Conservation (phyloP, 2,113 vertebrate genomes). For the Brachyhypopomus occidentalis region DNA sequence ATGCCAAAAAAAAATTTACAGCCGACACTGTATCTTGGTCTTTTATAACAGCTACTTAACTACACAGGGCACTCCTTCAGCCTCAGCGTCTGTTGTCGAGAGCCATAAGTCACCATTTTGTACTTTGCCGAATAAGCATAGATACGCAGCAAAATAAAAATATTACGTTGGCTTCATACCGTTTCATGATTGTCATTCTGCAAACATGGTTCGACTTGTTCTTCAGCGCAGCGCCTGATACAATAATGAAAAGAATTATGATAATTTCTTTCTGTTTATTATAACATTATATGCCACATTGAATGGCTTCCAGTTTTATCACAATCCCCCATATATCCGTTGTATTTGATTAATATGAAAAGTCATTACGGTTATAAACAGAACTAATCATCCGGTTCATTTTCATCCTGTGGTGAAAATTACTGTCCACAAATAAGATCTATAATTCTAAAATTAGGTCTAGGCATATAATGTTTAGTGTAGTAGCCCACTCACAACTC, state of each 20-base stretch:
- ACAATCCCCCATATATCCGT: no score
- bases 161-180: background rate
- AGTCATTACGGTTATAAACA: no score
- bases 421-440: no score
- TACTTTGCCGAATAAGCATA: background rate
- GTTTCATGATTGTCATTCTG: background rate
- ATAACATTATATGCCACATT: background rate
- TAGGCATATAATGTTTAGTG: no score
- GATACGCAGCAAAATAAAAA: constrained; percentile 36
- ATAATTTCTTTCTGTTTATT: no score
- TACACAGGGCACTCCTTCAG: background rate
- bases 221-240: background rate
- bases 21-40: background rate
- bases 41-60: background rate
- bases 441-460: no score
- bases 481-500: no score
- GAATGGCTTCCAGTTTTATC: background rate
- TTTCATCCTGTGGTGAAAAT: no score
- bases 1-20: background rate
- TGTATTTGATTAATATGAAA: no score
- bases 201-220: background rate
- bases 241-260: no score
- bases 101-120: constrained; percentile 27
- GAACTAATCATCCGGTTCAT: no score
- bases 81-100: background rate